Percentiles rank a stretch among this genome's conserved stretches.
Evolutionary conservation across 2,113 vertebrate species (phyloP).

Genomic region (Arvicanthis niloticus): DNA sequence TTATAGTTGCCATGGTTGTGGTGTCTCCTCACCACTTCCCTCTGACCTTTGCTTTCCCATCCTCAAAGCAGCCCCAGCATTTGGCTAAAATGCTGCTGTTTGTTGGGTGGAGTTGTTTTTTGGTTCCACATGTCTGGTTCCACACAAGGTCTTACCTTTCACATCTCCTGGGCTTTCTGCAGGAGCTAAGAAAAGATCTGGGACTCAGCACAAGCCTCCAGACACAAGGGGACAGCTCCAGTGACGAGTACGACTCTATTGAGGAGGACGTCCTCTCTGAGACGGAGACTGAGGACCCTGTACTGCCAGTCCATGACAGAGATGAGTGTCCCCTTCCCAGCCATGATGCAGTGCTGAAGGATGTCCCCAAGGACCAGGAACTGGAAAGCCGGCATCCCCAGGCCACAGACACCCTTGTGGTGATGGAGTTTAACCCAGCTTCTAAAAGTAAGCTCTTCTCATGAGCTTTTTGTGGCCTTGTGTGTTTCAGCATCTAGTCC

Average conservation of each 20-base stretch:
- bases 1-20: neutral
- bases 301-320: slow-evolving; percentile 83
- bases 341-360: slow-evolving; percentile 50
- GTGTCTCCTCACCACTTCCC: neutral
- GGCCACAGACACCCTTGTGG: slow-evolving; percentile 84
- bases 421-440: slow-evolving; percentile 91
- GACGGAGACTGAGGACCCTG: slow-evolving; percentile 88
- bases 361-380: slow-evolving; percentile 35
- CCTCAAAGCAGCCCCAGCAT: neutral
- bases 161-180: slow-evolving; percentile 73
- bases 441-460: slow-evolving; percentile 86
- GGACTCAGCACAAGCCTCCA: slow-evolving; percentile 85
- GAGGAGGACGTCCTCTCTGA: slow-evolving; percentile 94
- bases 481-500: neutral
- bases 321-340: slow-evolving; percentile 84
- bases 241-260: slow-evolving; percentile 90
- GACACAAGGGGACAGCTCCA: slow-evolving; percentile 84
- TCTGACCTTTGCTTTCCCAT: neutral
- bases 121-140: slow-evolving; percentile 19
- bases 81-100: neutral
- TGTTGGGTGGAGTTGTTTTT: neutral
- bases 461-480: neutral
- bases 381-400: slow-evolving; percentile 74
- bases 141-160: slow-evolving; percentile 1
- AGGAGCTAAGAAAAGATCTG: slow-evolving; percentile 92